Percentiles rank a stretch among this genome's conserved stretches.
phyloP scores from a whole-genome alignment of 2,797 vertebrate genomes.

The Knipowitschia caucasica region DNA sequence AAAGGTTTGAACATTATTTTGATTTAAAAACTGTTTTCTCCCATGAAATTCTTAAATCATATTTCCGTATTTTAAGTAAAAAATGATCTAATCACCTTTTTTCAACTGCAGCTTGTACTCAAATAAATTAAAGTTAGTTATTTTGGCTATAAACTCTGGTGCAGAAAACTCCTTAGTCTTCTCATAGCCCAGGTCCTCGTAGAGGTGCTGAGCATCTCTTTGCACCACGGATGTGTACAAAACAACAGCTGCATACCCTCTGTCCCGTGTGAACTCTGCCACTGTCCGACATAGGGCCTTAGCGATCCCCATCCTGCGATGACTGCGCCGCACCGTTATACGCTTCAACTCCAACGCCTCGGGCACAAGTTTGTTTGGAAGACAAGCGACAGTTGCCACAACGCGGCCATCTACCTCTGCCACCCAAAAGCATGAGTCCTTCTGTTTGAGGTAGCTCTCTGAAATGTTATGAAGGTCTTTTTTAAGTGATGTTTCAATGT shows the following conservation, averaged over 20 bases:
- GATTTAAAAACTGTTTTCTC: too few species aligned
- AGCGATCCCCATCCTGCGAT: slow-evolving; percentile 75
- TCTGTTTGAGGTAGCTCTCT: slow-evolving; percentile 54
- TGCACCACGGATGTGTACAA: slow-evolving; percentile 78
- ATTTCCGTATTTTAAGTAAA: not conserved
- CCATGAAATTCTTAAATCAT: too few species aligned
- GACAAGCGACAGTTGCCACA: slow-evolving; percentile 72
- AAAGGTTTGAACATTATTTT: too few species aligned
- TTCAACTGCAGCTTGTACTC: slow-evolving; percentile 74
- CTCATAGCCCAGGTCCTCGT: slow-evolving; percentile 75
- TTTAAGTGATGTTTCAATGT: slow-evolving; percentile 68
- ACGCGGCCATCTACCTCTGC: slow-evolving; percentile 72
- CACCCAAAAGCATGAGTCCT: slow-evolving; percentile 79
- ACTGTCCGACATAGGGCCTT: slow-evolving; percentile 75
- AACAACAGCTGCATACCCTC: slow-evolving; percentile 64
- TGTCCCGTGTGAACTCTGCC: slow-evolving; percentile 64
- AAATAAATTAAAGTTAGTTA: slow-evolving; percentile 73
- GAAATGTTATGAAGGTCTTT: slow-evolving; percentile 69
- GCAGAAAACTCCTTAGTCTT: slow-evolving; percentile 48
- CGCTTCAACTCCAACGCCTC: slow-evolving; percentile 78
- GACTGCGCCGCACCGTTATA: slow-evolving; percentile 72
- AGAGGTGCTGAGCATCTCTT: slow-evolving; percentile 78
- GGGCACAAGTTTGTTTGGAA: not conserved
- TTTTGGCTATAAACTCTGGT: slow-evolving; percentile 50
- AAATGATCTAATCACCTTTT: not conserved